Conservation (phyloP, 2,888 invertebrate genomes). For the Tachystola acroxantha region DNA sequence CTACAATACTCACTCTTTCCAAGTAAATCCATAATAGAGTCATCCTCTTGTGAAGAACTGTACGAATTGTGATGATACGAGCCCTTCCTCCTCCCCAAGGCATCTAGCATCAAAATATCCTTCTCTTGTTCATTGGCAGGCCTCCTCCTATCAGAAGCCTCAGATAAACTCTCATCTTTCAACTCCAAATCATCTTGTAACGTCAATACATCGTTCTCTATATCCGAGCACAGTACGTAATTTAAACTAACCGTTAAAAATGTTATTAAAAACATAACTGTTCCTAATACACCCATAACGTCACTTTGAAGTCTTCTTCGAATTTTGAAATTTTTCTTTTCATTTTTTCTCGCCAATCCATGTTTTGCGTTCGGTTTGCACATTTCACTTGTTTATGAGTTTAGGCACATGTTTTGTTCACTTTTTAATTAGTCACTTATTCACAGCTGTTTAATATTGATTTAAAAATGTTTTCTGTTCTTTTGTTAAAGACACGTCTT, state of each 20-base stretch:
- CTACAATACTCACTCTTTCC: constrained; percentile 88
- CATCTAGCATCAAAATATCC: constrained; percentile 85
- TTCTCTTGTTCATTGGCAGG: constrained; percentile 84
- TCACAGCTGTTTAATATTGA: too few relatives aligned
- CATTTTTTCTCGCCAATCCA: constrained; percentile 45
- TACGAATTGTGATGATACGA: constrained; percentile 59
- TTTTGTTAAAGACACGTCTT: constrained; percentile 40
- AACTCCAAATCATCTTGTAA: constrained; percentile 61
- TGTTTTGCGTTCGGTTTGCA: constrained; percentile 41
- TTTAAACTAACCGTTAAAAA: constrained; percentile 29
- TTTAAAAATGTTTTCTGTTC: constrained; percentile 15
- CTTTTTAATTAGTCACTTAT: constrained; percentile 10
- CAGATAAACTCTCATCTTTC: constrained; percentile 29
- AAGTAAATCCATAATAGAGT: constrained; percentile 89
- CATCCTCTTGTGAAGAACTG: constrained; percentile 74
- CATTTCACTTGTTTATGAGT: constrained; percentile 25
- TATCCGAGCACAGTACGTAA: constrained; percentile 43
- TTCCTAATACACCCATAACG: constrained; percentile 19
- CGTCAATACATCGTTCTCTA: constrained; percentile 64
- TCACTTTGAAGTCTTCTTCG: constrained; percentile 35
- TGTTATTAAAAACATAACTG: constrained; percentile 29
- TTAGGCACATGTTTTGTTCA: constrained; percentile 10
- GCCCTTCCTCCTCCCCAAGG: constrained; percentile 82
- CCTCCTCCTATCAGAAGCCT: constrained; percentile 58
- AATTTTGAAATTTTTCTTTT: constrained; percentile 52